Evolutionary conservation across 2,888 invertebrate genomes (phyloP), one percentile per base, ranked within the genome.

Genomic region (Synanthedon myopaeformis): DNA sequence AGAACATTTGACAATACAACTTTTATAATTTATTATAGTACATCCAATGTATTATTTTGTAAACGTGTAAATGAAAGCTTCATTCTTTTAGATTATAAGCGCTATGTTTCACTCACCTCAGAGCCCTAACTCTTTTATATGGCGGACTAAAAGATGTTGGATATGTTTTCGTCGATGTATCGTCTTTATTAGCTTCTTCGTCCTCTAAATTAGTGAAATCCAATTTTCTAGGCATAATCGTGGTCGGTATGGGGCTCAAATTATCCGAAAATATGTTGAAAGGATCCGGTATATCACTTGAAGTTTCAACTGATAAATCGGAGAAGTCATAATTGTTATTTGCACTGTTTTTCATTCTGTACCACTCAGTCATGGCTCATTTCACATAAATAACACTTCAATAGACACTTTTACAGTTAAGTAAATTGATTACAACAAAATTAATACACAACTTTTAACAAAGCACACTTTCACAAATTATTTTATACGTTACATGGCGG

Each of bases 251-350:
- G 49, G 90, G 90, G 63, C 90, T 90, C 59, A 89, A 78, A 75
- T 89, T 91, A 55, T 87, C 89, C 61, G 90, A 90, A 67, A 90
- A 88, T 65, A 81, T 74, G 67, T 91, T 91, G 66, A 90, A 90
- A 28, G 85, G 79, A 70, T 90, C 90, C 70, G 91, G 90, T 80
- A 91, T 89, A 76, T 92, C 91, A 79, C 90, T 89, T 60, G 91
- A 90, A 62, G 84, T 89, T 79, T 90, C 90, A 64, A 84, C 85
- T 57, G 89, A 90, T 61, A 90, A 73, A 74, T 89, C 89, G 57
- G 89, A 89, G 56, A 89, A 87, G 74, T 85, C 77, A 59, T 73
- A 72, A 56, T 80, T 79, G 61, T 69, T 76, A 51, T 69, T 75
- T 61, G 71, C 76, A 58, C 77, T 78, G 53, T 72, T 72, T 65